Evolutionary conservation across 2,888 invertebrate species (phyloP).

Genomic region (Aquatica leii): DNA sequence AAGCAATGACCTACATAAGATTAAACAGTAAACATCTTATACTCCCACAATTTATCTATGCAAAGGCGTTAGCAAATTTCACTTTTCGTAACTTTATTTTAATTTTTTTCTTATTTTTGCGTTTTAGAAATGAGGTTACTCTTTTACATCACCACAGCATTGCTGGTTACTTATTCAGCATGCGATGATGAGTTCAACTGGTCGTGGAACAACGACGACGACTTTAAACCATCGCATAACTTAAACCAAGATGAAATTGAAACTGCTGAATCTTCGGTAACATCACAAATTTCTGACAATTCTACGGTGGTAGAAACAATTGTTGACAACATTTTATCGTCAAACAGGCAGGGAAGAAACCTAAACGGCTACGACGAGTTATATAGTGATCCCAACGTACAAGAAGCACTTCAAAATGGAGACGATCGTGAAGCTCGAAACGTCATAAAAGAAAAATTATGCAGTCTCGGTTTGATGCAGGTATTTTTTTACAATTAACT

Average conservation of each 20-base stretch:
- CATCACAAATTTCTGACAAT: slow-evolving; percentile 36
- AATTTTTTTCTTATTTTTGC: slow-evolving; percentile 14
- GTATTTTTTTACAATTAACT: slow-evolving; percentile 56
- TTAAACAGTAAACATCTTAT: no score
- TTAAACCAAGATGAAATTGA: slow-evolving; percentile 44
- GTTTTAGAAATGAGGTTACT: slow-evolving; percentile 50
- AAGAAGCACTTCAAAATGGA: slow-evolving; percentile 80
- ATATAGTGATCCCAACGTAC: slow-evolving; percentile 82
- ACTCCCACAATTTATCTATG: slow-evolving; percentile 10
- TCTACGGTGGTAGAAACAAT: slow-evolving; percentile 67
- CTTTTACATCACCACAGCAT: slow-evolving; percentile 38
- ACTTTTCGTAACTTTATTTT: slow-evolving; percentile 20
- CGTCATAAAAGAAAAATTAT: slow-evolving; percentile 83
- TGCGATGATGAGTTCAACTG: slow-evolving; percentile 50
- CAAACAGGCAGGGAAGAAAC: slow-evolving; percentile 80
- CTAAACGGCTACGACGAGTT: slow-evolving; percentile 81
- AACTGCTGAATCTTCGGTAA: slow-evolving; percentile 50
- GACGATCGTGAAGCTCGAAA: slow-evolving; percentile 84
- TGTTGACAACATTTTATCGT: slow-evolving; percentile 71
- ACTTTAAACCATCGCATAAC: slow-evolving; percentile 6
- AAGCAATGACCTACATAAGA: slow-evolving; percentile 28
- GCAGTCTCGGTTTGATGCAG: slow-evolving; percentile 82
- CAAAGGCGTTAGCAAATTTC: slow-evolving; percentile 28
- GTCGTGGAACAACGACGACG: slow-evolving; percentile 49
- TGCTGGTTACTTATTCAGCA: no score